phyloP scores from a whole-genome alignment of 2,113 vertebrate species.

The Castor canadensis region DNA sequence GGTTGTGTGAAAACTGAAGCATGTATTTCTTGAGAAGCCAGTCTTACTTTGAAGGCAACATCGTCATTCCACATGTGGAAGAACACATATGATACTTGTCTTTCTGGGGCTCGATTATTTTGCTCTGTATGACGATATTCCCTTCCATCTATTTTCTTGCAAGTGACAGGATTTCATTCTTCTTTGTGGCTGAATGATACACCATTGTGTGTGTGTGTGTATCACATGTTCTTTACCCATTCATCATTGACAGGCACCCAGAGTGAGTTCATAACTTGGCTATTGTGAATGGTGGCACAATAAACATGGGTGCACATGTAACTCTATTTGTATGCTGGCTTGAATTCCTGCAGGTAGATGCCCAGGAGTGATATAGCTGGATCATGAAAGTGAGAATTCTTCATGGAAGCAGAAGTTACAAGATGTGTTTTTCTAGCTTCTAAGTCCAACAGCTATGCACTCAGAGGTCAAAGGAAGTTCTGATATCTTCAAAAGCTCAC shows the following conservation, averaged over 20 bases:
- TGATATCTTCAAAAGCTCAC: background rate
- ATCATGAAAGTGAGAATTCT: background rate
- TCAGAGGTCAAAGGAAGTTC: background rate
- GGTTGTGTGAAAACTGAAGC: background rate
- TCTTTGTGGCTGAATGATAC: background rate
- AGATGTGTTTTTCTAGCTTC: background rate
- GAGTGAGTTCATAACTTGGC: background rate
- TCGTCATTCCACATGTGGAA: background rate
- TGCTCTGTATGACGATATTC: background rate
- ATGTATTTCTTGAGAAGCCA: background rate
- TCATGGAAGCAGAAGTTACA: background rate
- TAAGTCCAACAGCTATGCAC: background rate
- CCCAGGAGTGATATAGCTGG: too few species aligned
- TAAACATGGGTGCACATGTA: background rate
- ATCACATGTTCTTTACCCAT: background rate
- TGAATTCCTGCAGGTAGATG: background rate
- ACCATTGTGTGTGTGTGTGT: background rate
- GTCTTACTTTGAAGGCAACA: background rate
- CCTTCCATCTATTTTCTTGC: background rate
- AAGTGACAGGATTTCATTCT: background rate
- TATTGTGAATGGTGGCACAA: too few species aligned
- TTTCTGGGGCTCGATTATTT: background rate
- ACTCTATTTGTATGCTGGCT: background rate
- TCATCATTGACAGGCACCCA: background rate
- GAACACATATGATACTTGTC: background rate